Base-by-base conservation (phyloP, 64 coral and sea anemone genomes). In the Catalaphyllia jardinei region DNA sequence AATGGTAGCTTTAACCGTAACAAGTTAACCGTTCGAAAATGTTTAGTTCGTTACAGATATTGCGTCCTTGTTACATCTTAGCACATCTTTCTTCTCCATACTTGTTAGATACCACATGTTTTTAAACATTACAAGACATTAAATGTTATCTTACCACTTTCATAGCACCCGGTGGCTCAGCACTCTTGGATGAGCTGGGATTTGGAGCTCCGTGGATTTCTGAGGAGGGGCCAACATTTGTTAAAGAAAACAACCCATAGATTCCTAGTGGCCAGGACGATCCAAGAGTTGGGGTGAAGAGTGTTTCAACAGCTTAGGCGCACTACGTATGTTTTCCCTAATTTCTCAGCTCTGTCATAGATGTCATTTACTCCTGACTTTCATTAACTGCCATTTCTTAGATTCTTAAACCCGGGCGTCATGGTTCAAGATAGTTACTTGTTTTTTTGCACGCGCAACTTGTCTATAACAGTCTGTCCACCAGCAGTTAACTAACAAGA, bases 111-210 rank as follows among this genome's bases (percentile, higher is more conserved):
- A 57, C 54, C 54, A 16, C 54, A 57, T 12, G 15, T 16, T 57
- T 57, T 12, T 57, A 57, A 57, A 46, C 14, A n/a, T 57, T 29
- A 79, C 1, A 59, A 29, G 0, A 29, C 25, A 79, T 4, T 28
- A 79, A 33, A 20, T 60, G 16, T 88, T 60, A 30, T 24, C 90
- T 87, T 76, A 92, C 90, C 74, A 78, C n/a, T 79, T 55, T 76
- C 27, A 75, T 52, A 9, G 85, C 83, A 27, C 90, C 60, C 10
- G 90, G 90, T 1, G 90, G 90, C 15, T 78, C 15, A 55, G 90
- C 81, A 33, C 81, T 85, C 1, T 71, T 51, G n/a, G 19, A n/a
- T 16, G 62, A 52, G 8, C 22, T 60, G 10, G 39, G 81, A 24
- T 71, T 71, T 16, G 81, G 81, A 71, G 81, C 81, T 85, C 31